Evolutionary conservation across 1,140 invertebrate genomes (phyloP).

Genomic region (Drosophila orena): DNA sequence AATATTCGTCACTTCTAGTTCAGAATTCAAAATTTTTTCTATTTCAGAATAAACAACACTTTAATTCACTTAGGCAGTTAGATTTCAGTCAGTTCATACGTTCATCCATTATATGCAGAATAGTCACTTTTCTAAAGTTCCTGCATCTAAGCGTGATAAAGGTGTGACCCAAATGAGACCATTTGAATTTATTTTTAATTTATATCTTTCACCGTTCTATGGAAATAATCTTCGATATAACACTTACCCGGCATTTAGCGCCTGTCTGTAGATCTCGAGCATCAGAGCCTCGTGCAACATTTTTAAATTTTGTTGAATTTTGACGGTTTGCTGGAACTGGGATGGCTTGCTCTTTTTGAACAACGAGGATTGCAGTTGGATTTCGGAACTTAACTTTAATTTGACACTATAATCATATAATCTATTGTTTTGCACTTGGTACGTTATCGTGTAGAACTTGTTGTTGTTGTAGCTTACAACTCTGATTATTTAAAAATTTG

Average conservation of each 20-base stretch:
- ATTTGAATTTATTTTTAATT: no score
- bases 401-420: constrained; percentile 74
- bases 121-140: no score
- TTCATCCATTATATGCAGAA: no score
- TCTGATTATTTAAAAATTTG: constrained; percentile 51
- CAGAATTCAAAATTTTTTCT: no score
- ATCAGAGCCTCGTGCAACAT: constrained; percentile 85
- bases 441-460: constrained; percentile 64
- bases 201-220: not conserved
- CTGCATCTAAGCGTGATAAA: no score
- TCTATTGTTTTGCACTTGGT: constrained; percentile 77
- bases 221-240: not conserved
- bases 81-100: no score
- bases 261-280: constrained; percentile 85
- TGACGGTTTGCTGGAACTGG: constrained; percentile 45
- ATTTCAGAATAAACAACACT: no score
- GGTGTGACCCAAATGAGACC: no score
- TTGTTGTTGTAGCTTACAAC: constrained; percentile 69
- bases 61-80: no score
- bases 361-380: constrained; percentile 7
- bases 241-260: constrained; percentile 84
- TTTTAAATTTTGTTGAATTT: constrained; percentile 84
- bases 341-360: constrained; percentile 12
- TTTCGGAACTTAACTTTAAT: constrained; percentile 57
- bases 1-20: no score